These are phyloP conservation scores for Columba livia DNA, from an alignment of 2,113 vertebrate species.

Conservation along the genomic window DNA sequence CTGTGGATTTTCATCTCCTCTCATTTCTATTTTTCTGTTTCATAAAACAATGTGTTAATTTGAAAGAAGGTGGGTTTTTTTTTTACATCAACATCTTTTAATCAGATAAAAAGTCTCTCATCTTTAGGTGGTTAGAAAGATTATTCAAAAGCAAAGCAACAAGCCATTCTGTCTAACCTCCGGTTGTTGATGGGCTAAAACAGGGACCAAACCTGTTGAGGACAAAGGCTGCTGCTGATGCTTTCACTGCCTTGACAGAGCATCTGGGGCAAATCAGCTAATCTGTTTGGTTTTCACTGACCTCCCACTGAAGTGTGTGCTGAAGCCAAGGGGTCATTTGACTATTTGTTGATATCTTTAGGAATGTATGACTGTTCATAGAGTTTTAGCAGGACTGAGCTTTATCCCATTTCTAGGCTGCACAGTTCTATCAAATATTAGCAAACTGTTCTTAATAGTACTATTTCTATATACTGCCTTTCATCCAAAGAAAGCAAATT, in stretches of 20 bases:
- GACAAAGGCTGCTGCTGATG: not conserved
- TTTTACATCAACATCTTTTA: not conserved
- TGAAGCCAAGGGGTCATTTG: not conserved
- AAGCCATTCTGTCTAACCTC: not conserved
- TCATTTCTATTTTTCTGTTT: not conserved
- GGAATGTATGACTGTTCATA: rapidly evolving
- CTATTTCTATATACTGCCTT: not conserved
- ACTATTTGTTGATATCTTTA: not conserved
- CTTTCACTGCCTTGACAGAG: not conserved
- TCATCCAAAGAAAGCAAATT: not conserved
- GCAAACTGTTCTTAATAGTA: not conserved
- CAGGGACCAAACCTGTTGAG: not conserved
- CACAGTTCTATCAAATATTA: not conserved
- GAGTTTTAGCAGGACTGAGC: not conserved
- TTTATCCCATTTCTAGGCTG: not conserved
- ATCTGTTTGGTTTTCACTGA: not conserved
- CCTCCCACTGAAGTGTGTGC: not conserved
- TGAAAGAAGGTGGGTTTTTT: not conserved
- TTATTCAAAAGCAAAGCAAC: not conserved
- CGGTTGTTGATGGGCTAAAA: not conserved
- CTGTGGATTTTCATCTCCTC: not conserved
- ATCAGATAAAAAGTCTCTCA: not conserved
- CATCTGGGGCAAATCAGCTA: not conserved
- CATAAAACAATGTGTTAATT: not conserved
- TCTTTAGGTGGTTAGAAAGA: not conserved